phyloP scores from a whole-genome alignment of 2,797 vertebrate species.

The Syngnathus rostellatus region DNA sequence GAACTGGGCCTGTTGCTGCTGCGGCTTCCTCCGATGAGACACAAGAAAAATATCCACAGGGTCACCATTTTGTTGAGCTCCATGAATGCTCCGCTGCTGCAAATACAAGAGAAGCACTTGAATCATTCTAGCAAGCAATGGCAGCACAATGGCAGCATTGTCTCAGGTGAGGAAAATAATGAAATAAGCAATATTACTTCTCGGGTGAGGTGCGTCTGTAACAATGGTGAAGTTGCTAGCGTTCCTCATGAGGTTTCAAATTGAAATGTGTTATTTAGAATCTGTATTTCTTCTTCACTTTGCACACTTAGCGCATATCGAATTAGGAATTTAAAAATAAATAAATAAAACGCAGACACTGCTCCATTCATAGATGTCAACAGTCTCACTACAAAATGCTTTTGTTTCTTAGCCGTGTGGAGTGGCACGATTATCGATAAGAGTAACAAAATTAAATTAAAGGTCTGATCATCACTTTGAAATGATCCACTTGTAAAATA shows the following conservation, averaged over 20 bases:
- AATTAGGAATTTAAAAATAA: neutral
- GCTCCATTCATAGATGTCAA: neutral
- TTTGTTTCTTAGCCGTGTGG: neutral
- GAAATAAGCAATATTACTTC: neutral
- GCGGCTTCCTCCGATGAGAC: conserved; percentile 54
- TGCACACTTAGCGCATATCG: neutral
- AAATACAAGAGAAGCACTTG: neutral
- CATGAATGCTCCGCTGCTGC: conserved; percentile 50
- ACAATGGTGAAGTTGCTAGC: neutral
- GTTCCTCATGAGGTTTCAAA: neutral
- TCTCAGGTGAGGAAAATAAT: neutral
- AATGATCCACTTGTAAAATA: too few relatives aligned
- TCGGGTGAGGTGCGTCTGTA: neutral
- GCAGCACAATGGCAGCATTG: neutral
- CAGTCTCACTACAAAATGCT: neutral
- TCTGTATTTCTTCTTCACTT: neutral
- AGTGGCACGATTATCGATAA: too few relatives aligned
- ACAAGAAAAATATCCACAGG: conserved; percentile 66
- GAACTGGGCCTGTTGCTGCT: conserved; percentile 55
- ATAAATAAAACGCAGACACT: neutral
- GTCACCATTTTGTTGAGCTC: conserved; percentile 61
- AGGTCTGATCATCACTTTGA: too few relatives aligned
- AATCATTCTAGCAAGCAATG: neutral
- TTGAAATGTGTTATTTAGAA: neutral
- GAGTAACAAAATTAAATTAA: too few relatives aligned